Percentiles rank a stretch among this genome's conserved stretches.
phyloP scores from a whole-genome alignment of 1,140 invertebrate genomes.

The Amyelois transitella region DNA sequence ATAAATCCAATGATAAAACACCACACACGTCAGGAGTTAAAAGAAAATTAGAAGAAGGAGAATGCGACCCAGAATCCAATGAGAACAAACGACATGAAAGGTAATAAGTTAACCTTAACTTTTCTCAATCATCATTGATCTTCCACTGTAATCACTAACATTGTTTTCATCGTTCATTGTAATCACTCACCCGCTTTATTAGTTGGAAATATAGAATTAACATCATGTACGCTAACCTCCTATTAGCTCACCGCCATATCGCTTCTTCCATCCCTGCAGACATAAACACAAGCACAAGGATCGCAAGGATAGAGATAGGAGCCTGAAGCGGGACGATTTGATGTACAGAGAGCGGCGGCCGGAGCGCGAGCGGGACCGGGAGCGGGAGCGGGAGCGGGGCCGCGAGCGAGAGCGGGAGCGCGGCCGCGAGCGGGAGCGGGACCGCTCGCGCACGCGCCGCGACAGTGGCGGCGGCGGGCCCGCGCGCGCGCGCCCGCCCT shows the following conservation, averaged over 20 bases:
- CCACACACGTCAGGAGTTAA: constrained; percentile 60
- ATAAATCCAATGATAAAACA: constrained; percentile 51
- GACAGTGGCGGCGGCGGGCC: constrained; percentile 55
- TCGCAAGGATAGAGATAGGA: constrained; percentile 64
- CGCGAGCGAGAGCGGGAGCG: constrained; percentile 60
- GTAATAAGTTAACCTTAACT: constrained; percentile 25
- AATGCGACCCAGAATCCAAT: constrained; percentile 66
- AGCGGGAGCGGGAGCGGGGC: constrained; percentile 55
- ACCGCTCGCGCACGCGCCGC: constrained; percentile 55
- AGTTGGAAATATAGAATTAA: background rate
- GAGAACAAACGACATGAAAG: constrained; percentile 71
- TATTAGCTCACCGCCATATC: constrained; percentile 46
- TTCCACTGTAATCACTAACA: constrained; percentile 6
- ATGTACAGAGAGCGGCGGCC: constrained; percentile 65
- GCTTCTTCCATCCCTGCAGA: constrained; percentile 65
- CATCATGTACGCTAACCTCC: constrained; percentile 23
- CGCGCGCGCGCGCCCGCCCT: constrained; percentile 36
- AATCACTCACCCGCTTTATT: constrained; percentile 1
- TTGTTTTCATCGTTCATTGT: constrained; percentile 13
- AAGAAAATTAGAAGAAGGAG: constrained; percentile 71
- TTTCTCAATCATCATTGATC: background rate
- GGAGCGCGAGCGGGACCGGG: constrained; percentile 46
- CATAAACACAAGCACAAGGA: constrained; percentile 69
- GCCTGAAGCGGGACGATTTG: constrained; percentile 66
- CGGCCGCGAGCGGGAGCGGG: constrained; percentile 41